These are phyloP conservation scores for Drosophila yooni DNA, from an alignment of 2,888 invertebrate genomes.

Conservation along the genomic window DNA sequence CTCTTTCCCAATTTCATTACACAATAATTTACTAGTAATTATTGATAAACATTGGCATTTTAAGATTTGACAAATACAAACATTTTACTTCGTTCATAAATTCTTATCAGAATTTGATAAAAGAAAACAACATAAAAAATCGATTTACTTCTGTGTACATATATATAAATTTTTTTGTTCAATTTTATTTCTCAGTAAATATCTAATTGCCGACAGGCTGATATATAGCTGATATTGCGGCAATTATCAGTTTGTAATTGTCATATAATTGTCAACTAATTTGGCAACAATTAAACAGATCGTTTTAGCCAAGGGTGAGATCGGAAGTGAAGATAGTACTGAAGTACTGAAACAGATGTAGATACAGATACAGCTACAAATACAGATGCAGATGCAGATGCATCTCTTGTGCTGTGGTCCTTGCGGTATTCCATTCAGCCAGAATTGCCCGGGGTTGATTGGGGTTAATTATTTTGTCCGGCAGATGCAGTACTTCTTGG, in stretches of 20 bases:
- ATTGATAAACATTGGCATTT: background rate
- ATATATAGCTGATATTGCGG: background rate
- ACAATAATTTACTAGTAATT: too few relatives aligned
- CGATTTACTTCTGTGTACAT: background rate
- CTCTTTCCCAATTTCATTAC: background rate
- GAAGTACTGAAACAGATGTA: constrained; percentile 27
- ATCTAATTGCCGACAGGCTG: background rate
- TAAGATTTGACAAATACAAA: background rate
- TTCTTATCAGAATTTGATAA: background rate
- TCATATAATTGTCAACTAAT: constrained; percentile 70
- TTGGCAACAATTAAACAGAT: constrained; percentile 48
- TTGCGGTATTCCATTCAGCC: constrained; percentile 16
- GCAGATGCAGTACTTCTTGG: constrained; percentile 78
- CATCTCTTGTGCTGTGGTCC: constrained; percentile 16
- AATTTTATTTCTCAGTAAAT: background rate
- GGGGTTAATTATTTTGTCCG: constrained; percentile 9
- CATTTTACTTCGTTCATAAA: background rate
- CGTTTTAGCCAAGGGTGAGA: constrained; percentile 39
- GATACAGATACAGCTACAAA: constrained; percentile 8
- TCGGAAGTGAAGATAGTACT: constrained; percentile 21
- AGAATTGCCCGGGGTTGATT: constrained; percentile 15
- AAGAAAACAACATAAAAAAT: background rate
- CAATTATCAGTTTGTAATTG: constrained; percentile 50
- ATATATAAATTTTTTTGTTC: background rate
- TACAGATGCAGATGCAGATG: constrained; percentile 39